phyloP scores from a whole-genome alignment of 1,140 invertebrate genomes.

The Plectrocnemia conspersa region DNA sequence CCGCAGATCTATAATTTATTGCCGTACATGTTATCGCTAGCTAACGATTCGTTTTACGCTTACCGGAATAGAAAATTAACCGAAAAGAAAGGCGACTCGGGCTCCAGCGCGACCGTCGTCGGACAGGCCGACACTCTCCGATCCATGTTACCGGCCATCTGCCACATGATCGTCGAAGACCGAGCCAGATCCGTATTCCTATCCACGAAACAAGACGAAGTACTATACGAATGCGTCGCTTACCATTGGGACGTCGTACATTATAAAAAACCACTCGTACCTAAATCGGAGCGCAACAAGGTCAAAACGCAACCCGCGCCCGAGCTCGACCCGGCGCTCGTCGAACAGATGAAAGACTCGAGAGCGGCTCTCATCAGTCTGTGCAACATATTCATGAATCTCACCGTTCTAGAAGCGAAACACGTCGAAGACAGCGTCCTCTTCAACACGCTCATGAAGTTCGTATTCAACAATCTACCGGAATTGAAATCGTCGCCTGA shows the following conservation, averaged over 20 bases:
- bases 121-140: constrained; percentile 74
- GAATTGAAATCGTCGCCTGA: constrained; percentile 77
- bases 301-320: constrained; percentile 67
- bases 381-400: constrained; percentile 89
- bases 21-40: constrained; percentile 71
- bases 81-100: constrained; percentile 57
- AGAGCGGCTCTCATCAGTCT: constrained; percentile 77
- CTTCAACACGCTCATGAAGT: constrained; percentile 77
- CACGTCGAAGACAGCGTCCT: constrained; percentile 69
- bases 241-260: constrained; percentile 84
- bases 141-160: constrained; percentile 79
- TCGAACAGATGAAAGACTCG: constrained; percentile 79
- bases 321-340: constrained; percentile 63
- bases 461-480: constrained; percentile 81
- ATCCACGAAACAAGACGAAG: constrained; percentile 71
- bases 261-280: constrained; percentile 76
- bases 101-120: constrained; percentile 48
- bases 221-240: constrained; percentile 71
- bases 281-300: constrained; percentile 70
- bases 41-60: constrained; percentile 78
- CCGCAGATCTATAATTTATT: constrained; percentile 73
- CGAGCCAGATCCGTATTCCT: constrained; percentile 76
- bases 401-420: constrained; percentile 81
- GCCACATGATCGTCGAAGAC: constrained; percentile 87
- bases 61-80: constrained; percentile 57